Conservation (phyloP, 2,888 invertebrate species). For the Drosophila nr. medialis region DNA sequence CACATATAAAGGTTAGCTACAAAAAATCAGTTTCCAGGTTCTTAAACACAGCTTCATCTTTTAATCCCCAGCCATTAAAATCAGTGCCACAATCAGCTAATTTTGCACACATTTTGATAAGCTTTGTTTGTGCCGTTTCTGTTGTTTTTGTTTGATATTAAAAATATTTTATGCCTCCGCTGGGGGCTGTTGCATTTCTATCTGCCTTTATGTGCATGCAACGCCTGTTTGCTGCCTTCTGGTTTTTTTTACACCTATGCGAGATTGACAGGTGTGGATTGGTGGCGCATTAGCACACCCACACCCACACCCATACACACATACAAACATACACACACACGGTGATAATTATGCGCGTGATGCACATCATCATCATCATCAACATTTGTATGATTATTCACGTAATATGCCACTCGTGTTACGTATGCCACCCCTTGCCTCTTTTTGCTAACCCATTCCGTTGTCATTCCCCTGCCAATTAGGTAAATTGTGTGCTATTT, state of each 20-base stretch:
- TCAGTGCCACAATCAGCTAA: constrained; percentile 65
- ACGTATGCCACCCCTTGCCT: background rate
- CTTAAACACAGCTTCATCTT: constrained; percentile 57
- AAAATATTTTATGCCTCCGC: constrained; percentile 52
- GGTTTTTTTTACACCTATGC: constrained; percentile 55
- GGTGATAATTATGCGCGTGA: constrained; percentile 67
- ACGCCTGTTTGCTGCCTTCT: constrained; percentile 58
- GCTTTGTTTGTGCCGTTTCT: constrained; percentile 47
- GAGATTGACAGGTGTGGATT: constrained; percentile 70
- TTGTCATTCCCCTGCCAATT: constrained; percentile 78
- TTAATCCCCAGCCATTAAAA: constrained; percentile 37
- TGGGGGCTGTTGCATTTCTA: constrained; percentile 35
- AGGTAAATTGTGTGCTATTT: constrained; percentile 85
- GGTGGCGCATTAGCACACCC: constrained; percentile 52
- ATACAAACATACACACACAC: constrained; percentile 28
- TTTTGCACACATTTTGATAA: constrained; percentile 77
- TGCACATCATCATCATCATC: constrained; percentile 65
- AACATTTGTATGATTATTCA: constrained; percentile 69
- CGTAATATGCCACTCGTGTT: constrained; percentile 58
- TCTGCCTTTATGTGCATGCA: constrained; percentile 61
- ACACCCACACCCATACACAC: constrained; percentile 14
- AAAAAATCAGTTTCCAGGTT: constrained; percentile 57
- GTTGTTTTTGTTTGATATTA: constrained; percentile 48
- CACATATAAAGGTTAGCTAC: constrained; percentile 38
- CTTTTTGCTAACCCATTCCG: background rate